Evolutionary conservation across 2,113 vertebrate species (phyloP).

Genomic region (Neolamprologus sp.): DNA sequence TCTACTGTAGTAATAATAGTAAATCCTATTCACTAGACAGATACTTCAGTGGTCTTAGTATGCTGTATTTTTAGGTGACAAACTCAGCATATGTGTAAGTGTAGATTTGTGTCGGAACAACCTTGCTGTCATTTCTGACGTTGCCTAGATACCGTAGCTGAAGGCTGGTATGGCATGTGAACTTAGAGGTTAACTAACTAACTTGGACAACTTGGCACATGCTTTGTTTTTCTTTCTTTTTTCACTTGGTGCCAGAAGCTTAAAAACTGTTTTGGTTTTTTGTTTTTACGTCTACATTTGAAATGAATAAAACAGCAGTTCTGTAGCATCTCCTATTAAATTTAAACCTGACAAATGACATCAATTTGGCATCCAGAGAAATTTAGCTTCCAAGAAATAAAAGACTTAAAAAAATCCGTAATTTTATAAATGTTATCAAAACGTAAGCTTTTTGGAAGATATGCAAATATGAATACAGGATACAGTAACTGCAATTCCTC

Average conservation of each 20-base stretch:
- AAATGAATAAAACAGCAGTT: neutral
- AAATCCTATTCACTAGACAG: neutral
- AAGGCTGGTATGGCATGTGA: neutral
- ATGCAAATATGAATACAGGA: neutral
- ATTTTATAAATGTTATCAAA: neutral
- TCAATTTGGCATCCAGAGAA: neutral
- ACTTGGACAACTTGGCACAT: neutral
- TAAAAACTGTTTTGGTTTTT: neutral
- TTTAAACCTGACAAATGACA: neutral
- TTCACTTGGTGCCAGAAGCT: neutral
- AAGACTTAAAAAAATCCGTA: neutral
- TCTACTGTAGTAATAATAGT: neutral
- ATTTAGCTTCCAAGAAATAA: neutral
- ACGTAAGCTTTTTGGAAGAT: neutral
- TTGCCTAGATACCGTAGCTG: conserved; percentile 33
- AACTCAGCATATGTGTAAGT: neutral
- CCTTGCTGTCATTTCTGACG: neutral
- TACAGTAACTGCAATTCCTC: neutral
- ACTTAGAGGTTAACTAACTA: conserved; percentile 1
- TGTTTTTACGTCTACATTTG: neutral
- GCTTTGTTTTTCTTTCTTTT: neutral
- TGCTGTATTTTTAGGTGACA: neutral
- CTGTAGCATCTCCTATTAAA: neutral
- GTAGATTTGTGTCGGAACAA: neutral
- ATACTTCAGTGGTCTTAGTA: neutral